Percentiles rank a stretch among this genome's conserved stretches.
These are phyloP conservation scores for Leptinotarsa juncta DNA, from an alignment of 2,888 invertebrate species.

Conservation along the genomic window DNA sequence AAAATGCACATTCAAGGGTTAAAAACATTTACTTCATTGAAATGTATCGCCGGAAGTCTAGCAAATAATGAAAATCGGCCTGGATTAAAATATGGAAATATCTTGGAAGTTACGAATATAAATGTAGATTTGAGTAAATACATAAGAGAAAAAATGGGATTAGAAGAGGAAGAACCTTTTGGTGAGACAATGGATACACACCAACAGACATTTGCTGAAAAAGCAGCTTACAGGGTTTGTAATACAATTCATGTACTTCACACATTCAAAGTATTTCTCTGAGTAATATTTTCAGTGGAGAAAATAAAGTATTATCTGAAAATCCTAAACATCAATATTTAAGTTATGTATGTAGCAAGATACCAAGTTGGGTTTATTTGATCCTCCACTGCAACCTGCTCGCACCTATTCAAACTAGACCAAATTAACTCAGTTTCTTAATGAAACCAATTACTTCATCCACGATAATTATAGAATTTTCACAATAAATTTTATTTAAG, in stretches of 20 bases:
- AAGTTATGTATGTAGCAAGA: too few species aligned
- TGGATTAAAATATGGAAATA: conserved; percentile 69
- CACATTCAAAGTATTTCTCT: too few species aligned
- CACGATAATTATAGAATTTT: too few species aligned
- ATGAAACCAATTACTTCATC: too few species aligned
- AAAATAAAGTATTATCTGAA: too few species aligned
- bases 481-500: too few species aligned
- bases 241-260: background rate
- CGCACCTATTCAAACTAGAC: too few species aligned
- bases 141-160: conserved; percentile 64
- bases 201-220: conserved; percentile 62
- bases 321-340: too few species aligned
- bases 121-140: conserved; percentile 75
- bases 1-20: conserved; percentile 73
- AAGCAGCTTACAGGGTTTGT: conserved; percentile 66
- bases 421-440: too few species aligned
- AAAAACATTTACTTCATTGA: conserved; percentile 73
- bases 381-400: too few species aligned
- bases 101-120: conserved; percentile 73
- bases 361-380: too few species aligned
- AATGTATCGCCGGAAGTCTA: conserved; percentile 66
- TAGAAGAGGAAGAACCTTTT: conserved; percentile 49
- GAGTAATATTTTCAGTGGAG: too few species aligned
- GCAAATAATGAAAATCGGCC: conserved; percentile 48
- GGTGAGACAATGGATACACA: conserved; percentile 10